A percentile compares a stretch with the other conserved stretches of the same genome.
These are phyloP conservation scores for Poecilia velifera DNA, from an alignment of 2,797 vertebrate species.

Conservation along the genomic window DNA sequence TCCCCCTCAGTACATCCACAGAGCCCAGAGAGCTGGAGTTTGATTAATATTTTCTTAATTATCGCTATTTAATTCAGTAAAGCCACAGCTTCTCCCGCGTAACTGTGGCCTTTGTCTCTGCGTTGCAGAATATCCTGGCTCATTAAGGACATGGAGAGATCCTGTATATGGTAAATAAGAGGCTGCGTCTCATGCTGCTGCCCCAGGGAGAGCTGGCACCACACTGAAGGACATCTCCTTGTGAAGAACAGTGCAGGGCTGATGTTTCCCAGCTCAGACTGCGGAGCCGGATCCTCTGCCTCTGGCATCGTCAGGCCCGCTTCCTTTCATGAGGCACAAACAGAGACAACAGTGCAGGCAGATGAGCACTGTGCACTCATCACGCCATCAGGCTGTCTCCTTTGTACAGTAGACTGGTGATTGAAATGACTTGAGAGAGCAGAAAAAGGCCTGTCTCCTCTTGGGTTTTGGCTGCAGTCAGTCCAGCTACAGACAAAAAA, in stretches of 20 bases:
- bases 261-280: constrained; percentile 66
- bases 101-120: constrained; percentile 67
- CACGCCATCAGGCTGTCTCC: constrained; percentile 71
- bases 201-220: constrained; percentile 72
- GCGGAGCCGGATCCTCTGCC: constrained; percentile 72
- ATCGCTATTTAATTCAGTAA: constrained; percentile 80
- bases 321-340: constrained; percentile 84
- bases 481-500: constrained; percentile 52
- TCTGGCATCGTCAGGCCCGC: constrained; percentile 80
- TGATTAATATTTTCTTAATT: constrained; percentile 85
- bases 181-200: constrained; percentile 60
- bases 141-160: constrained; percentile 74
- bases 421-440: constrained; percentile 75
- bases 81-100: constrained; percentile 53
- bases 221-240: constrained; percentile 79
- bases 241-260: constrained; percentile 66
- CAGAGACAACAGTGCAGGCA: constrained; percentile 74
- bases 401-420: constrained; percentile 74
- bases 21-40: constrained; percentile 65
- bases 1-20: constrained; percentile 59
- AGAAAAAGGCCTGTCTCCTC: constrained; percentile 70
- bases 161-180: constrained; percentile 80
- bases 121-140: constrained; percentile 65
- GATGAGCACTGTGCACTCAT: constrained; percentile 65
- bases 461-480: constrained; percentile 62